A percentile compares a stretch with the other conserved stretches of the same genome.
phyloP scores from a whole-genome alignment of 2,888 invertebrate genomes.

The Perithous albicinctus region DNA sequence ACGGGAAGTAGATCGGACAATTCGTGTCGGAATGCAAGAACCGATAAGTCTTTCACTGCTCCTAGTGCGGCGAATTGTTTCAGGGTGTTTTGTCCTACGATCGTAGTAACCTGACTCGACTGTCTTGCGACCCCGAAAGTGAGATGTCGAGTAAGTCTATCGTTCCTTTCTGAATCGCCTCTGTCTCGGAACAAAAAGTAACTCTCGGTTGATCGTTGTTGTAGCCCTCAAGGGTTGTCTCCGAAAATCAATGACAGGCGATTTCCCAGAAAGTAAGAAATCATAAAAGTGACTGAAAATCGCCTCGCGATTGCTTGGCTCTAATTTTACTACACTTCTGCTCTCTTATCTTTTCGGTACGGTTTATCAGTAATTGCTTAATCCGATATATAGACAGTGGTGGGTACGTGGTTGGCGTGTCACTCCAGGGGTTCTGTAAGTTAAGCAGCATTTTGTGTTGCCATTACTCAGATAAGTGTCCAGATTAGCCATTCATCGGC shows the following conservation, averaged over 20 bases:
- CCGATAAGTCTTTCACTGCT: slow-evolving; percentile 26
- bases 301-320: background rate
- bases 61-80: slow-evolving; percentile 30
- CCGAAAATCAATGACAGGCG: slow-evolving; percentile 28
- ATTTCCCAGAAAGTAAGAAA: slow-evolving; percentile 32
- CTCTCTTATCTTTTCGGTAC: too few relatives aligned
- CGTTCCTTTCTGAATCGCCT: background rate
- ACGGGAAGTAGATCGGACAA: slow-evolving; percentile 56
- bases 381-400: too few relatives aligned
- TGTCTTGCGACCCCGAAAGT: slow-evolving; percentile 43
- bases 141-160: background rate
- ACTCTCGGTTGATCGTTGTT: slow-evolving; percentile 16
- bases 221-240: slow-evolving; percentile 13
- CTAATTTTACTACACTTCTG: background rate
- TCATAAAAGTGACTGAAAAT: background rate
- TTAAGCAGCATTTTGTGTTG: too few relatives aligned
- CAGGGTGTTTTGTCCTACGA: slow-evolving; percentile 22
- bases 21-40: slow-evolving; percentile 57
- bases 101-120: slow-evolving; percentile 58
- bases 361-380: too few relatives aligned
- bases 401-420: too few relatives aligned
- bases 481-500: too few relatives aligned
- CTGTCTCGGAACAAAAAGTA: background rate
- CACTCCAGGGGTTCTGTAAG: too few relatives aligned
- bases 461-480: too few relatives aligned